Conservation (phyloP, 2,113 vertebrate species). For the Acinonyx jubatus region DNA sequence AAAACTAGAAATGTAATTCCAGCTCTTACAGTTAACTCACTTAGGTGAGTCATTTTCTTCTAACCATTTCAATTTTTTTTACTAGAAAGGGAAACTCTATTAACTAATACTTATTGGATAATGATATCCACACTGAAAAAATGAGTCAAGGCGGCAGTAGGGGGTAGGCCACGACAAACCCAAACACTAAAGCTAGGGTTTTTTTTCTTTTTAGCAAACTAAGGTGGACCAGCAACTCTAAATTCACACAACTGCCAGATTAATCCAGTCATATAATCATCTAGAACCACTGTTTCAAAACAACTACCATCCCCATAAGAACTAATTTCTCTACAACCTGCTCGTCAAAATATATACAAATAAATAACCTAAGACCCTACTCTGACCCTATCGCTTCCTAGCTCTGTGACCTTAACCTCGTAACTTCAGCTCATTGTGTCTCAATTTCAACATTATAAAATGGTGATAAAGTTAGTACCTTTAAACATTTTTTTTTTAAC, state of each 20-base stretch:
- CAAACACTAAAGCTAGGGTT: not conserved
- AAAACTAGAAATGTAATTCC: not conserved
- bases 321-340: not conserved
- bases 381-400: not conserved
- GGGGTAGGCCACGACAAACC: not conserved
- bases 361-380: not conserved
- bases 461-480: not conserved
- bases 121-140: not conserved
- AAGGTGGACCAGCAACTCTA: not conserved
- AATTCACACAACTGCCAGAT: not conserved
- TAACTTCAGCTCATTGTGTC: not conserved
- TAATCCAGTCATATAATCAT: not conserved
- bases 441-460: constrained; percentile 37
- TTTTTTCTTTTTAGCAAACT: not conserved
- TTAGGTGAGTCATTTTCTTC: not conserved
- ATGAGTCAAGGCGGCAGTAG: not conserved
- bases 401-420: not conserved
- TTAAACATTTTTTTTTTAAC: no score
- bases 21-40: not conserved
- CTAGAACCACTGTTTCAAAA: not conserved
- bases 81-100: constrained; percentile 24
- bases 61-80: not conserved
- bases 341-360: no score
- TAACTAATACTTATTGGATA: constrained; percentile 24
- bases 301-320: not conserved